Base-by-base conservation (phyloP, 2,888 invertebrate species). In the Drosophila cognata region DNA sequence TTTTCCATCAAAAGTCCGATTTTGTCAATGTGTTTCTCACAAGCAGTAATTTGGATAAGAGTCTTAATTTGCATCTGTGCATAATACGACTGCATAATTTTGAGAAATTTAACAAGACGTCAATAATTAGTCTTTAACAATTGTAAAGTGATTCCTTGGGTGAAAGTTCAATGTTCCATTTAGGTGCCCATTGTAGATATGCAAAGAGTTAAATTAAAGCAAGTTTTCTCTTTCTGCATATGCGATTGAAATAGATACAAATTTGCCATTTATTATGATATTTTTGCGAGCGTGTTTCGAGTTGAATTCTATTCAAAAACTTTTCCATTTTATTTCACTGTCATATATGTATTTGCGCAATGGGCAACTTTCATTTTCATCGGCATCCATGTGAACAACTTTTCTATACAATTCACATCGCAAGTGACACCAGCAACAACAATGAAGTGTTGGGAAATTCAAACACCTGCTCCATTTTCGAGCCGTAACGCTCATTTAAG, bases 341-440 rank as follows among this genome's bases (percentile, higher is more conserved):
- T 8, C 21, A 43, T 18, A n/a, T 56, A 50, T 38, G 36, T 25
- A 35, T 46, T 60, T 36, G 29, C 18, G 18, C 55, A 29, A 35
- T 48, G 29, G 36, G 2, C 59, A 38, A 71, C 79, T 88, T 84
- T 88, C 75, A 53, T 76, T 74, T 88, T 82, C 53, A 35, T 38
- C 52, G 36, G 4, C 58, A 52, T 41, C 46, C 55, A 72, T 68
- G 65, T 70, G 66, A 71, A 67, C 59, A 48, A 59, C 41, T 51
- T 62, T 70, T 77, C 65, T 35, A 68, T 60, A 48, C 61, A 53
- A 71, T 77, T 74, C 75, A 65, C 77, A 74, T 68, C 58, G 46
- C 31, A 80, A 55, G 58, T 41, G 60, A 56, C 55, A 67, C 43
- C 18, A 52, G 21, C 33, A 48, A 28, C 51, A 53, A 29, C 36